Evolutionary conservation across 2,888 invertebrate species (phyloP), one percentile per base, ranked within the genome.

Genomic region (Anticlea derivata): DNA sequence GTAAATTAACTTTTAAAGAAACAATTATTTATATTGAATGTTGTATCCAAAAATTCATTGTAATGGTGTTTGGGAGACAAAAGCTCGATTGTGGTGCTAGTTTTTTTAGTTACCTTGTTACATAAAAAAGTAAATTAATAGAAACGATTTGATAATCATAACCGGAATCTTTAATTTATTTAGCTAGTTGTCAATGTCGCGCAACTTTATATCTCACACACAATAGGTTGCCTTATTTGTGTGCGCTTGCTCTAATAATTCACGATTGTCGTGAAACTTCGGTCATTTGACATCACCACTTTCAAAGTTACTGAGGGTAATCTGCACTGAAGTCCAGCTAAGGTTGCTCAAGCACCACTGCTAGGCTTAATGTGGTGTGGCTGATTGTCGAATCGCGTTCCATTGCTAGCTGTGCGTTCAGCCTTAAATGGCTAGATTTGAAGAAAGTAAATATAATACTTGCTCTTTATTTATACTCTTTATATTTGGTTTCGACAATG

Each of bases 351-450:
- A 83, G 76, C 83, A 83, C 81, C 81, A 80, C 79, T 78, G 83
- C 83, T 80, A 78, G 77, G 84, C 84, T 86, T 86, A 71, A 67
- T 80, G 83, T 86, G 85, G 82, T 78, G 83, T 84, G 81, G 75
- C 77, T 82, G 65, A 63, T 61, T 71, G 66, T 67, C 62, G 56
- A 55, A 48, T 40, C 47, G 47, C 60, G 63, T 67, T 65, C 60
- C 62, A 65, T 68, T 68, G 68, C 66, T 71, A 63, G 58, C 61
- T 55, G 37, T 29, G 44, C 41, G 50, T 54, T 47, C 31, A 58
- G 13, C 22, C 26, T 26, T 41, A 29, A 43, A 39, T 30, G 40
- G 23, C 33, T 47, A 47, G 26, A 47, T 41, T 52, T 43, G 43
- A 17, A 17, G 7, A 37, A 10, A 12, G 17, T 4, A 17, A 3